Percentiles rank a stretch among this genome's conserved stretches.
Conservation (phyloP, 1,140 invertebrate genomes). For the Halesus radiatus region DNA sequence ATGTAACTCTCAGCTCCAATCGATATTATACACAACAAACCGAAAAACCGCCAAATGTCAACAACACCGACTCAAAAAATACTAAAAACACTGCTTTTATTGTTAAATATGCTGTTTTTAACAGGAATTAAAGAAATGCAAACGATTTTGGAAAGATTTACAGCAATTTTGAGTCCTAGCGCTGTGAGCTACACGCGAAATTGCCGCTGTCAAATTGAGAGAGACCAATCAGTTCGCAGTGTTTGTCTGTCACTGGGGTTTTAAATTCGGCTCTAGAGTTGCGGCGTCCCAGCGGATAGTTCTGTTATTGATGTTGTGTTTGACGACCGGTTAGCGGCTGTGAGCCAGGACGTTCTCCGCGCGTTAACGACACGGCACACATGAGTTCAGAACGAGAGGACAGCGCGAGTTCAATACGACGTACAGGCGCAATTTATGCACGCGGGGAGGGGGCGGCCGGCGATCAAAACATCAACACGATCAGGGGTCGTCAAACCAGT, state of each 20-base stretch:
- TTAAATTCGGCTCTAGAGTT: too few relatives aligned
- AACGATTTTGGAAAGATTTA: too few relatives aligned
- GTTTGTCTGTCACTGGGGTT: background rate
- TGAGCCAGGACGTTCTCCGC: too few relatives aligned
- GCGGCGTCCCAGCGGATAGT: background rate
- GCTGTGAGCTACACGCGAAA: too few relatives aligned
- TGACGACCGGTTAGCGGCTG: too few relatives aligned
- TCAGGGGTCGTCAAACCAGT: too few relatives aligned
- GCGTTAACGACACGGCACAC: background rate
- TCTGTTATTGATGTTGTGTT: too few relatives aligned
- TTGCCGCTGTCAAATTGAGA: too few relatives aligned
- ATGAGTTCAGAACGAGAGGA: background rate
- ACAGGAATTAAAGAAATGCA: too few relatives aligned
- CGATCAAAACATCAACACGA: constrained; percentile 14
- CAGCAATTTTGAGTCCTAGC: too few relatives aligned
- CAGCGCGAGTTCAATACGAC: background rate
- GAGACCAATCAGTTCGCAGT: background rate
- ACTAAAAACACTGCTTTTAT: too few relatives aligned
- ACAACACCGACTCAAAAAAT: background rate
- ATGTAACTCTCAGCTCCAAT: background rate
- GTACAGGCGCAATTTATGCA: constrained; percentile 2
- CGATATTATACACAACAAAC: constrained; percentile 1
- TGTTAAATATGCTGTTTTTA: too few relatives aligned
- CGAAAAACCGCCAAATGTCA: constrained; percentile 8
- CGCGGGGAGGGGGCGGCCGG: constrained; percentile 1